Base-by-base conservation (phyloP, 1,140 invertebrate species). In the Antheraea pernyi region DNA sequence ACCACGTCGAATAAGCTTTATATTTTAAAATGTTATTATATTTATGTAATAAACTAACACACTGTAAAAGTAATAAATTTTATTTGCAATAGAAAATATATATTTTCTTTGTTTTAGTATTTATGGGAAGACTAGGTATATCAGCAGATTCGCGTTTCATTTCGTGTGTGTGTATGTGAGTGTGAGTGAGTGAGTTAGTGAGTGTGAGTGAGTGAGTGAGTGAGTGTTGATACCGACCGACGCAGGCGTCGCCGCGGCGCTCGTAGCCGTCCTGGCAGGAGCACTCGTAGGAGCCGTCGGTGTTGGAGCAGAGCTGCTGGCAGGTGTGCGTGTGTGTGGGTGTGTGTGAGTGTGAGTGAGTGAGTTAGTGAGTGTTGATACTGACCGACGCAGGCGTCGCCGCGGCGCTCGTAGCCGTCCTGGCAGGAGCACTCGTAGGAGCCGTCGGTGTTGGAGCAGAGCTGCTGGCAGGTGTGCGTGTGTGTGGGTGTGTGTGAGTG, bases 331-430 rank as follows among this genome's bases (percentile, higher is more conserved):
- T 94, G 19, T 95, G 1, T 95, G 95, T 1, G 94, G 92, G 85
- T 97, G 98, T 87, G 98, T 97, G 89, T 98, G 97, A 65, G 98
- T 86, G 85, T 98, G n/a, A n/a, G n/a, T n/a, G n/a, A n/a, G n/a
- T n/a, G n/a, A n/a, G n/a, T n/a, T n/a, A n/a, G n/a, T n/a, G n/a
- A n/a, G n/a, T n/a, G n/a, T n/a, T n/a, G n/a, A n/a, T n/a, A n/a
- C n/a, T n/a, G n/a, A n/a, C n/a, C 97, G 68, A 95, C 93, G 85
- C 97, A 98, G 58, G 95, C 95, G 11, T 95, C 92, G 11, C 96
- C 96, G 76, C 89, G 53, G 88, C 88, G 77, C 81, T 91, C 92
- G 83, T 95, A 97, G n/a, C 97, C 97, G 60, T 92, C 73, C 1
- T 95, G 94, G 88, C 96, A 97, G 0, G 94, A 94, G 81, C 96